These are phyloP conservation scores for Pempheris klunzingeri DNA, from an alignment of 2,797 vertebrate genomes.

Conservation along the genomic window DNA sequence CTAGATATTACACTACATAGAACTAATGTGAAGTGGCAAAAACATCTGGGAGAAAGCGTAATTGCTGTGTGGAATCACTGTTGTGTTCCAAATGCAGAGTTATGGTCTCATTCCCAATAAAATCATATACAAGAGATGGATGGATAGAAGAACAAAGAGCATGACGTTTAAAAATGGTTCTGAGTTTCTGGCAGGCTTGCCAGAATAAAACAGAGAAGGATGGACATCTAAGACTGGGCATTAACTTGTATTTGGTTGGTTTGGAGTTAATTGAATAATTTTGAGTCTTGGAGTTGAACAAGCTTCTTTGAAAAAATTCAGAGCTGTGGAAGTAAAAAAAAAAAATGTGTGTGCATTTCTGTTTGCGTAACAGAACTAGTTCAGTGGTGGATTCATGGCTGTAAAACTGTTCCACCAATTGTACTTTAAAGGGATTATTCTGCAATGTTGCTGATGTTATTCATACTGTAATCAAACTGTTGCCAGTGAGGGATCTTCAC, in stretches of 20 bases:
- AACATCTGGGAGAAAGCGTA: background rate
- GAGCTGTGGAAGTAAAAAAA: background rate
- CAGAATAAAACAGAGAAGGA: background rate
- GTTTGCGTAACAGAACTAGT: background rate
- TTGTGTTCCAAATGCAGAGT: background rate
- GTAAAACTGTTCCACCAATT: background rate
- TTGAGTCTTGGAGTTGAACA: background rate
- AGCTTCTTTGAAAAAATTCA: background rate
- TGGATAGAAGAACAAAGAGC: background rate
- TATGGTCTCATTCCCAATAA: background rate
- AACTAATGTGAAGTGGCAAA: slow-evolving; percentile 8
- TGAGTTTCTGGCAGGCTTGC: background rate
- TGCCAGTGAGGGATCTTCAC: too few relatives aligned
- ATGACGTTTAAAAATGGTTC: background rate
- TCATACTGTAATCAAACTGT: slow-evolving; percentile 10
- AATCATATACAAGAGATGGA: background rate
- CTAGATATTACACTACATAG: background rate
- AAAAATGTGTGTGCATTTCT: background rate
- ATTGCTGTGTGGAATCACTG: background rate
- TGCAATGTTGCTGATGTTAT: background rate
- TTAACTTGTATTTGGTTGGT: background rate
- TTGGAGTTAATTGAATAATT: background rate
- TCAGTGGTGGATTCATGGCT: background rate
- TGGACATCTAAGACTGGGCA: background rate
- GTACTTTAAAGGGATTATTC: background rate